phyloP scores from a whole-genome alignment of 2,888 invertebrate species.

The Mechanitis messenoides region DNA sequence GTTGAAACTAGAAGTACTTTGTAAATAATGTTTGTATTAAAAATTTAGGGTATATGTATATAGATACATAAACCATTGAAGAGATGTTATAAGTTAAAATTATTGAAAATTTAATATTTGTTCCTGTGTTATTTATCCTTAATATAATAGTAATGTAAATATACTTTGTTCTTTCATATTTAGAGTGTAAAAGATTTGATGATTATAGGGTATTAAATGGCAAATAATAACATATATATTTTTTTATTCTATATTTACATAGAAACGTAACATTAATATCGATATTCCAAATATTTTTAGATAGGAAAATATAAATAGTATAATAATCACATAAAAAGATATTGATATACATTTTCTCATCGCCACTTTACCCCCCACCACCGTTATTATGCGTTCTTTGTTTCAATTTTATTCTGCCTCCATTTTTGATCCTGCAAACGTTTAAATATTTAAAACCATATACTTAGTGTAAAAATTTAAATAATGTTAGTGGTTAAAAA shows the following conservation, averaged over 20 bases:
- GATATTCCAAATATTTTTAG: conserved; percentile 39
- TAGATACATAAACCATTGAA: conserved; percentile 14
- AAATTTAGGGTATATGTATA: conserved; percentile 3
- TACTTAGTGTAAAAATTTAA: background rate
- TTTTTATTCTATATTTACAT: conserved; percentile 48
- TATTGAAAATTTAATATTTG: conserved; percentile 13
- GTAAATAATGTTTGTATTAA: conserved; percentile 23
- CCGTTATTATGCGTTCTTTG: conserved; percentile 30
- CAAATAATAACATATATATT: conserved; percentile 29
- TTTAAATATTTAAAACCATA: conserved; percentile 16
- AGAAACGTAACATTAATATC: conserved; percentile 49
- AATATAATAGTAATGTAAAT: conserved; percentile 13
- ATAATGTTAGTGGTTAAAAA: background rate
- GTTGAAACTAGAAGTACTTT: conserved; percentile 6
- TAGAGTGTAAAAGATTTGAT: background rate
- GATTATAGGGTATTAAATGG: conserved; percentile 20
- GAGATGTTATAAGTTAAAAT: conserved; percentile 10
- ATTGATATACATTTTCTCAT: conserved; percentile 33
- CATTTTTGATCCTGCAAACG: conserved; percentile 72
- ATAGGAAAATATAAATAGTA: conserved; percentile 45
- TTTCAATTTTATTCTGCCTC: conserved; percentile 68
- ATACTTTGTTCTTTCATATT: background rate
- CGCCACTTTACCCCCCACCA: conserved; percentile 6
- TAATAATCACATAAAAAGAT: conserved; percentile 35
- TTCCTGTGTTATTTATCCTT: conserved; percentile 24